phyloP scores from a whole-genome alignment of 1,140 invertebrate species.

The Anastrepha ludens region DNA sequence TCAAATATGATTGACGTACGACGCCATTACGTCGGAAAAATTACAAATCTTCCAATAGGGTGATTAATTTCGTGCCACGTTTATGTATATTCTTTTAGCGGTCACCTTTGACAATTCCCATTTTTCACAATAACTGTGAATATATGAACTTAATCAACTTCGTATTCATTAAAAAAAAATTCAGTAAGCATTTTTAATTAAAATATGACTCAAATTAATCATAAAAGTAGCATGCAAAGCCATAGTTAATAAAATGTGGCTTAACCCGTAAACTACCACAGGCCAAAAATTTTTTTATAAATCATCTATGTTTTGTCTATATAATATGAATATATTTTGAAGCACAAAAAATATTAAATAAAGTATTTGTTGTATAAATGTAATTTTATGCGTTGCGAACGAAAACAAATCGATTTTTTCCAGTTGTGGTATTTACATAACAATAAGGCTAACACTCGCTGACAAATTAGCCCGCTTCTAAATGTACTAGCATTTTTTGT shows the following conservation, averaged over 20 bases:
- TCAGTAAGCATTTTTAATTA: too few species aligned
- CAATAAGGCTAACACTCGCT: neutral
- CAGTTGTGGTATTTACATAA: neutral
- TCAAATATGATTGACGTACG: too few species aligned
- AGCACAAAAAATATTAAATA: neutral
- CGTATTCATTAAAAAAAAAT: too few species aligned
- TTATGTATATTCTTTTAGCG: too few species aligned
- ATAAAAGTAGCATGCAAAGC: slow-evolving; percentile 27
- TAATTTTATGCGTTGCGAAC: neutral
- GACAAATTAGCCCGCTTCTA: slow-evolving; percentile 22
- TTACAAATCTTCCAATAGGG: too few species aligned
- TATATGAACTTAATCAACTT: too few species aligned
- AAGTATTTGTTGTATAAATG: neutral
- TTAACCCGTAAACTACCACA: neutral
- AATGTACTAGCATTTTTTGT: neutral
- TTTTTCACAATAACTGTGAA: too few species aligned
- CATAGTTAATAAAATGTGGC: neutral
- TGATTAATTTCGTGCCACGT: too few species aligned
- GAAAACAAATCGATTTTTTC: neutral
- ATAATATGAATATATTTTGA: too few species aligned
- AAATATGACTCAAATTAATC: slow-evolving; percentile 16
- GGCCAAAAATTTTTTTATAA: neutral
- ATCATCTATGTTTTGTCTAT: too few species aligned
- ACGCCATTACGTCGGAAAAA: too few species aligned
- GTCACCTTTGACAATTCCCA: too few species aligned